Percentiles rank a stretch among this genome's conserved stretches.
These are phyloP conservation scores for Dolichopus griseipennis DNA, from an alignment of 2,888 invertebrate genomes.

Conservation along the genomic window DNA sequence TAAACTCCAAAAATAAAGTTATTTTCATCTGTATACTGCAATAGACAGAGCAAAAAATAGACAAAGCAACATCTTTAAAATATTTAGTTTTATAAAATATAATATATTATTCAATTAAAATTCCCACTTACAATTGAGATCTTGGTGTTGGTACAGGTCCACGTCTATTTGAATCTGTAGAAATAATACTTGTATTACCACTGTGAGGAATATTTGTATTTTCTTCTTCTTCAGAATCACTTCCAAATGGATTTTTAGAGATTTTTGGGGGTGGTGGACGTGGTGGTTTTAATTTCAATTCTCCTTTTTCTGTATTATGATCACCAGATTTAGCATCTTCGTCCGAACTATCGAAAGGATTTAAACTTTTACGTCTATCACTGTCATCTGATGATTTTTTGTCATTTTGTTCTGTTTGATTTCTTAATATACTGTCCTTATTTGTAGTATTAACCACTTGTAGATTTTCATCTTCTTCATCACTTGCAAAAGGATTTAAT, in stretches of 20 bases:
- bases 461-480: conserved; percentile 47
- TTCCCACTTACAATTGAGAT: conserved; percentile 32
- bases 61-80: no score
- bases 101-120: no score
- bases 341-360: conserved; percentile 63
- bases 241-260: conserved; percentile 64
- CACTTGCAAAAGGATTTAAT: conserved; percentile 76
- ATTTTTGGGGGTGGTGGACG: conserved; percentile 41
- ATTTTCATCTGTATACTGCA: no score
- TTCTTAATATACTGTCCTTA: conserved; percentile 5
- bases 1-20: no score
- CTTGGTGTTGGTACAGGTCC: conserved; percentile 38
- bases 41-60: no score
- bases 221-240: conserved; percentile 55
- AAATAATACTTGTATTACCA: neutral
- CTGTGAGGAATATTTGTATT: conserved; percentile 27
- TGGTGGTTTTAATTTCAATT: conserved; percentile 34
- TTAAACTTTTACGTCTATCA: conserved; percentile 33
- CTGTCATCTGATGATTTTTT: conserved; percentile 15
- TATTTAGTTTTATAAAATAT: no score
- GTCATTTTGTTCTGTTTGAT: neutral
- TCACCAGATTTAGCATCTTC: conserved; percentile 45
- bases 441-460: conserved; percentile 25
- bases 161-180: conserved; percentile 21
- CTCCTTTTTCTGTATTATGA: conserved; percentile 21